Percentiles rank a stretch among this genome's conserved stretches.
Conservation (phyloP, 2,888 invertebrate genomes). For the Pantelozetes paolii region DNA sequence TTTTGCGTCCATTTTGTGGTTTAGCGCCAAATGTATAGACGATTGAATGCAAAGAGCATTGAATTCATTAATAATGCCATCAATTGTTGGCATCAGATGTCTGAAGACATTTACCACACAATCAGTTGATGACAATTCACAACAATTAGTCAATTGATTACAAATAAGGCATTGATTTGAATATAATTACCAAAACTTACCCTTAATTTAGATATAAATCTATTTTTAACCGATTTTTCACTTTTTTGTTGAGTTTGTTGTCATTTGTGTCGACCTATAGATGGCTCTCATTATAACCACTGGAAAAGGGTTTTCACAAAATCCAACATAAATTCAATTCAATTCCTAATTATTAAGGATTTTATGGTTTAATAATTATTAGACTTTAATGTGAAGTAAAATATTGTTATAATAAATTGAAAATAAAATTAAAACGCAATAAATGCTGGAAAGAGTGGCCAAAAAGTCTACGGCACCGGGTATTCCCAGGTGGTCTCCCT, state of each 20-base stretch:
- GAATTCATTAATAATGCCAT: neutral
- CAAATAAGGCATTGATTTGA: neutral
- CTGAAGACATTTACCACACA: neutral
- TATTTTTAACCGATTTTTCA: neutral
- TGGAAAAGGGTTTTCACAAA: no score
- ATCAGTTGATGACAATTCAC: slow-evolving; percentile 11
- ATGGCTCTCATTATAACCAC: neutral
- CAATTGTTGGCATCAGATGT: neutral
- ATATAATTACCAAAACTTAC: neutral
- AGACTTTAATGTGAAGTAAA: no score
- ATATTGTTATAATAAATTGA: no score
- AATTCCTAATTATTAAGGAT: no score
- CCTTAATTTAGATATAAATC: neutral
- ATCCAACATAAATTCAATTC: no score
- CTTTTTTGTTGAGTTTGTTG: neutral
- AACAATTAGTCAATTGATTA: neutral
- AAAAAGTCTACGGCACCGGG: no score
- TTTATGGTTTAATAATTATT: no score
- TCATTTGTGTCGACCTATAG: neutral
- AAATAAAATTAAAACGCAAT: no score
- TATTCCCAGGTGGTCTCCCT: no score
- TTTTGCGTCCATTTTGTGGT: slow-evolving; percentile 14
- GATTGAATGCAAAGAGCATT: neutral
- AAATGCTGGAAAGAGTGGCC: no score
- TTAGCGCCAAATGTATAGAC: slow-evolving; percentile 11